Base-by-base conservation (phyloP, 2,113 vertebrate species). In the Xyrauchen texanus region DNA sequence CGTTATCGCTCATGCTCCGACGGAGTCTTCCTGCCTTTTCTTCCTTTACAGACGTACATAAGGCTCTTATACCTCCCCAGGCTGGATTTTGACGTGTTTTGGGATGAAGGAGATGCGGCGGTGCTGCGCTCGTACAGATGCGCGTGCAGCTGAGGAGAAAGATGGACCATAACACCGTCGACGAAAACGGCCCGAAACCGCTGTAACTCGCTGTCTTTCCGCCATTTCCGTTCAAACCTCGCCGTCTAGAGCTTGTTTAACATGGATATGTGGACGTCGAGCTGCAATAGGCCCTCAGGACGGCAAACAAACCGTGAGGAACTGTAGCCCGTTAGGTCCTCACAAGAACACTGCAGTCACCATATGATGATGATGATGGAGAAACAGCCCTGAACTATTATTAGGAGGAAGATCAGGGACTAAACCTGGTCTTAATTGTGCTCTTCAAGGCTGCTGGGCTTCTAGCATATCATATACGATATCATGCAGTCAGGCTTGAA, bases 221-320 rank as follows among this genome's bases (percentile, higher is more conserved):
- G 60, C 81, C 8, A 51, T 46, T 72, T 57, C n/a, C 51, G 6
- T 78, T 75, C 84, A 81, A 86, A 88, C 87, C 58, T 7, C 11
- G 13, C 21, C 16, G 69, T 49, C 7, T 11, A 60, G 52, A 53
- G 46, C 73, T 81, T 75, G 21, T 77, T 21, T n/a, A 80, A 57
- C 72, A 80, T 79, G 75, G 81, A 79, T 84, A 82, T 57, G 85
- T 79, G 88, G 84, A 79, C 83, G 79, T 86, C 82, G 85, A 87
- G 88, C 82, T 78, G 84, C 83, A 75, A 75, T 61, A 88, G 91
- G 91, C 88, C 90, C 91, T 90, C 90, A 84, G 85, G 86, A 83
- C 87, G 88, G 82, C 82, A 64, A 85, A 69, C 84, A 73, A 86
- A 86, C 82, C 82, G 86, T 74, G 84, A 76, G 83, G 78, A 83